Conservation (phyloP, 2,113 vertebrate species). For the Saccopteryx leptura region DNA sequence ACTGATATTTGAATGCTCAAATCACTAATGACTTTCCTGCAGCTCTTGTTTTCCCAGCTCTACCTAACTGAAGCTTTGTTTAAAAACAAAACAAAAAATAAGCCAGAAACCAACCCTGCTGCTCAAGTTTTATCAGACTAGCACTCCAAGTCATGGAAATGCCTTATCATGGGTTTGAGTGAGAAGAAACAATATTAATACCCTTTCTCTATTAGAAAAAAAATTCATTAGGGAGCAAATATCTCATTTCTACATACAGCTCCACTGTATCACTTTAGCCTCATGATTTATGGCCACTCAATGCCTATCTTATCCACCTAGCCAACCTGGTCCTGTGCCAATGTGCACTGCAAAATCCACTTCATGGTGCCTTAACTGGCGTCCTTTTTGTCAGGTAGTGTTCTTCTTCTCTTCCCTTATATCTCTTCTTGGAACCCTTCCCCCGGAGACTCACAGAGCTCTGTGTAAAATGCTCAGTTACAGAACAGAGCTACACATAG, state of each 20-base stretch:
- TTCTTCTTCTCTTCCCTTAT: neutral
- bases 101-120: neutral
- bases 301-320: neutral
- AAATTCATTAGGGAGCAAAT: neutral
- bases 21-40: neutral
- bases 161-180: neutral
- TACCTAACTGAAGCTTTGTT: neutral
- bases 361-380: no score
- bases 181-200: neutral
- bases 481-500: neutral
- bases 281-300: neutral
- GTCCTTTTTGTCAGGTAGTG: neutral
- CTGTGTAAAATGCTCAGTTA: neutral
- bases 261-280: neutral
- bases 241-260: neutral
- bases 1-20: slow-evolving; percentile 45
- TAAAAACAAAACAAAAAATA: slow-evolving; percentile 6
- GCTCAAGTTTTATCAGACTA: slow-evolving; percentile 27
- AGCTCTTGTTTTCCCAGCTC: slow-evolving; percentile 44
- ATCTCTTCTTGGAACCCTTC: neutral
- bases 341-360: neutral
- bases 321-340: neutral
- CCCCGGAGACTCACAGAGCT: neutral
- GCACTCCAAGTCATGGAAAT: neutral
- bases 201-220: neutral